These are phyloP conservation scores for Erebia epiphron DNA, from an alignment of 2,888 invertebrate genomes.

Conservation along the genomic window DNA sequence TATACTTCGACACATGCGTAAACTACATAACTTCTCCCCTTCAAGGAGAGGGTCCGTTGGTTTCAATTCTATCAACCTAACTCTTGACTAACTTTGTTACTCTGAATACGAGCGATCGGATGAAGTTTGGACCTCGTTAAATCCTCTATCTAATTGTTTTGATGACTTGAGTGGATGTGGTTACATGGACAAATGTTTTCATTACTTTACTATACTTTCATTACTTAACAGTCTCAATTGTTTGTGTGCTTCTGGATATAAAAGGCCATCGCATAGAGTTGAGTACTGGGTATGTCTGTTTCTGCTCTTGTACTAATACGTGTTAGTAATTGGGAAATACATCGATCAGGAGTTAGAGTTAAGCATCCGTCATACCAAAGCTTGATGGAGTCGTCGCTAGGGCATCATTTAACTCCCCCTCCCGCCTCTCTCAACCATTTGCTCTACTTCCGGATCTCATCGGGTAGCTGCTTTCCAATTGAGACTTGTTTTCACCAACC, in stretches of 20 bases:
- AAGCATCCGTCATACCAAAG: conserved; percentile 1
- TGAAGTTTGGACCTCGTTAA: conserved; percentile 8
- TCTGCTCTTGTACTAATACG: too few relatives aligned
- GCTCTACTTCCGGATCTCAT: conserved; percentile 11
- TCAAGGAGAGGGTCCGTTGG: not conserved
- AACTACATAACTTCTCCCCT: not conserved
- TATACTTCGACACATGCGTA: too few relatives aligned
- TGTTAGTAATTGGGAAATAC: conserved; percentile 2
- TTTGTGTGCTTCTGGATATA: too few relatives aligned
- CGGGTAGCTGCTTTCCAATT: conserved; percentile 65
- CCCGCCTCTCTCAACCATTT: not conserved
- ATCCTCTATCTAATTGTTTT: conserved; percentile 5
- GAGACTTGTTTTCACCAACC: conserved; percentile 54
- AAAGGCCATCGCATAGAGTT: too few relatives aligned
- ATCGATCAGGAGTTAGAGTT: not conserved
- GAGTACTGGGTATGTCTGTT: too few relatives aligned
- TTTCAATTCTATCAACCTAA: not conserved
- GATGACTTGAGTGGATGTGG: not conserved
- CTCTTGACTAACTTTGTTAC: conserved; percentile 6
- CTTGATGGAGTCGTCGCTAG: conserved; percentile 8
- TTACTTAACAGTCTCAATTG: too few relatives aligned
- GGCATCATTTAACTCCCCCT: not conserved
- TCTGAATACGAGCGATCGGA: not conserved
- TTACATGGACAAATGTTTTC: not conserved
- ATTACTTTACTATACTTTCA: not conserved